Percentiles rank a stretch among this genome's conserved stretches.
Conservation (phyloP, 2,113 vertebrate genomes). For the Leucopsar rothschildi region DNA sequence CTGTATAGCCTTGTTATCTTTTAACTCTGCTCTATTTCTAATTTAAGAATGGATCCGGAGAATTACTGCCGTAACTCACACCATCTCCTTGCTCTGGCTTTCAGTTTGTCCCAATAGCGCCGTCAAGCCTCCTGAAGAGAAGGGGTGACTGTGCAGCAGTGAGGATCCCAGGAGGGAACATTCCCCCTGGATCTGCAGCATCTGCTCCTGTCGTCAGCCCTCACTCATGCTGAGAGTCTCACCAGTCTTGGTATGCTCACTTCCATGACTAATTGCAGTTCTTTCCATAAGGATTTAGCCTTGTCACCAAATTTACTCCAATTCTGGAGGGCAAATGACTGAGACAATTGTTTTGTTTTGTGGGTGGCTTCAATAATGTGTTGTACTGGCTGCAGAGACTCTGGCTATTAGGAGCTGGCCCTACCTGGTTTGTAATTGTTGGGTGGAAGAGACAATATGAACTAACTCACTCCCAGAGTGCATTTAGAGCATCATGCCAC, state of each 20-base stretch:
- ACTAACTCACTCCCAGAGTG: not conserved
- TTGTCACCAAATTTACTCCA: not conserved
- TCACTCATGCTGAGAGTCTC: not conserved
- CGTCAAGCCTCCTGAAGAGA: not conserved
- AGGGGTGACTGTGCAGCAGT: not conserved
- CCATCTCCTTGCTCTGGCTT: not conserved
- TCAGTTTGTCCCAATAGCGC: not conserved
- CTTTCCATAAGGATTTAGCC: not conserved
- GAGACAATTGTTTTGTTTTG: not conserved
- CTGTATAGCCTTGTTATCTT: not conserved
- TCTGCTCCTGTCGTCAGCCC: not conserved
- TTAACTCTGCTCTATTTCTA: not conserved
- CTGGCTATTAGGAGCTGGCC: not conserved
- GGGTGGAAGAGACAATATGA: not conserved
- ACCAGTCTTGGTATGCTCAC: not conserved
- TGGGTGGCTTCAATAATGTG: not conserved
- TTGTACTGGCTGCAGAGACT: not conserved
- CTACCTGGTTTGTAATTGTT: not conserved
- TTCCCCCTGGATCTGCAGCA: not conserved
- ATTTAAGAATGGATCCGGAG: not conserved
- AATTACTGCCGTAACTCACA: not conserved
- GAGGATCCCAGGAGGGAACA: not conserved
- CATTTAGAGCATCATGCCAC: not conserved
- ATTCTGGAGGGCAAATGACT: not conserved
- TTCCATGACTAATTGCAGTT: not conserved